Evolutionary conservation across 2,113 vertebrate genomes (phyloP), one percentile per base, ranked within the genome.

Genomic region (Desmodus rotundus): DNA sequence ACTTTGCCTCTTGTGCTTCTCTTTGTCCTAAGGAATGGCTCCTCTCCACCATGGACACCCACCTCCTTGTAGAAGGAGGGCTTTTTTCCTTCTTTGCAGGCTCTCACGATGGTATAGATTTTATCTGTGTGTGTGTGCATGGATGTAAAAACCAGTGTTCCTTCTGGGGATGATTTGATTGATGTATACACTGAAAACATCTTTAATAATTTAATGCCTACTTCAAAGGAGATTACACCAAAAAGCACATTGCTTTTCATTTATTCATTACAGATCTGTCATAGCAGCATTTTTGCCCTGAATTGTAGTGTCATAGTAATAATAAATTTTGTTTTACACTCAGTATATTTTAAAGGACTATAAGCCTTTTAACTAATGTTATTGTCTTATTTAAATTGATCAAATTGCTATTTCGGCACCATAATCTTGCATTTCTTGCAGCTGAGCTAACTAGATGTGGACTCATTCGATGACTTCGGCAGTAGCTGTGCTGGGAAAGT

Each of bases 171-270:
- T 72, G 77, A 1, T 93, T 73, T 97, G 76, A 97, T 91, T 97
- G 98, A 96, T 94, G 87, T 91, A 87, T 96, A 89, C 61, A 82
- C 89, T 98, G 96, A 89, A 97, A 94, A 96, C 93, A 77, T 91
- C 67, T 82, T 70, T 96, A 97, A 93, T 98, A 93, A 97, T 93
- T 84, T 58, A 96, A 89, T 91, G 28, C 61, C 76, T 95, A 56
- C 77, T 98, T 98, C 91, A 98, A 97, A 97, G 63, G 80, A 92
- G 67, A 92, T 97, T 96, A 97, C 81, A 97, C 91, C 67, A 96
- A 97, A 97, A 97, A 17, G 2, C 43, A 4, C 96, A 97, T 96
- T 96, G 33, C 94, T 97, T 97, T 97, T 96, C 94, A 96, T 19
- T 97, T 98, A 94, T 94, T 97, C 93, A 88, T 94, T 97, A 91